A percentile compares a stretch with the other conserved stretches of the same genome.
These are phyloP conservation scores for Gari tellinella DNA, from an alignment of 2,888 invertebrate genomes.

Conservation along the genomic window DNA sequence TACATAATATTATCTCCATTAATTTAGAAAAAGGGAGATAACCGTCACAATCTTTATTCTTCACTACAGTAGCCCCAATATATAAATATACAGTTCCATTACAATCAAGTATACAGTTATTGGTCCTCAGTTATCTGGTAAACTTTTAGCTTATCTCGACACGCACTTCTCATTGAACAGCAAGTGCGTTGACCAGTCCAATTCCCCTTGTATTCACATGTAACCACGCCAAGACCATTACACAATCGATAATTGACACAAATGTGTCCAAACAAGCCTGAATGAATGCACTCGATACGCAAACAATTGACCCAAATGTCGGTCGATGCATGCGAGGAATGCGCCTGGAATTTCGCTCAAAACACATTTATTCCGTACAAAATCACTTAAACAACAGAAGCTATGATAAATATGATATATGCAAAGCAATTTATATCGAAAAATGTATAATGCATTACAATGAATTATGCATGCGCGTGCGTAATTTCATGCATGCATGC, in stretches of 20 bases:
- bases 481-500: constrained; percentile 77
- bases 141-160: constrained; percentile 19
- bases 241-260: constrained; percentile 37
- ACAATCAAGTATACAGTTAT: no score
- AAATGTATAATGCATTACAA: background rate
- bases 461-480: constrained; percentile 72
- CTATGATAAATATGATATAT: background rate
- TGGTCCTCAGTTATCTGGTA: no score
- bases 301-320: constrained; percentile 30
- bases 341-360: constrained; percentile 18
- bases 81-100: no score
- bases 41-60: no score
- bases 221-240: constrained; percentile 27
- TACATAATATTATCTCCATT: no score
- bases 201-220: constrained; percentile 15
- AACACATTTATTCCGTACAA: background rate
- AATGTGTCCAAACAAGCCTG: constrained; percentile 44
- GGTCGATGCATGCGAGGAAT: constrained; percentile 55
- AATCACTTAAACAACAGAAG: no score
- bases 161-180: constrained; percentile 21
- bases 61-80: no score
- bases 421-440: background rate
- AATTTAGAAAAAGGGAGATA: no score
- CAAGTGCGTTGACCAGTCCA: constrained; percentile 22
- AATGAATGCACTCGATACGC: constrained; percentile 29